Evolutionary conservation across 2,113 vertebrate species (phyloP), one percentile per base, ranked within the genome.

Genomic region (Microtus pennsylvanicus): DNA sequence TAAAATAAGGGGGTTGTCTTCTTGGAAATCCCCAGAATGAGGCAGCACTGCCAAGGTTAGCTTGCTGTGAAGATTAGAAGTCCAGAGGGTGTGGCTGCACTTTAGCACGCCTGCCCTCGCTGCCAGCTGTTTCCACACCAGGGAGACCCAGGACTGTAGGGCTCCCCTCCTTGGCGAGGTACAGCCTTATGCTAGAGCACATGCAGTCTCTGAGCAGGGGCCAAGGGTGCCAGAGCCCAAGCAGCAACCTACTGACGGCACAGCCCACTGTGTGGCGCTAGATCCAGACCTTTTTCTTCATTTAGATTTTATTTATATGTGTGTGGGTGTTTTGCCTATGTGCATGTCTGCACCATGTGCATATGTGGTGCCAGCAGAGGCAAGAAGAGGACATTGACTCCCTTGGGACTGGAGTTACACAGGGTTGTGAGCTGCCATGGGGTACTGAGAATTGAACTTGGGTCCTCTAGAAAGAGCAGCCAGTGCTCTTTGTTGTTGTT

Each of bases 241-340:
- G 42, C 1, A 19, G 28, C 2, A 17, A n/a, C 63, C 35, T 69
- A 28, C 35, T 63, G 42, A 78, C 22, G 3, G 38, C 5, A 16
- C 33, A 1, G 3, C 5, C 33, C 69, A 8, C 5, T 1, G 13
- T 38, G 7, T 58, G 30, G 4, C 5, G 0, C 21, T 35, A 9
- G 2, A 38, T 21, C 30, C 7, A 7, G 4, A 42, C 1, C 4
- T 35, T 35, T 58, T 35, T 24, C 61, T n/a, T 26, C 24, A 58
- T 82, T 28, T 7, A 45, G 38, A 45, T 26, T 81, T 81, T 81
- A 69, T 30, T 81, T 52, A n/a, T 61, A 26, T 82, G 22, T 58
- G 52, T 81, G 12, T 38, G 52, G 35, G 50, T 38, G 12, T 58
- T 82, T 61, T 82, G 52, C 35, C 52, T 81, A 6, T 35, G n/a